Evolutionary conservation across 1,140 invertebrate genomes (phyloP).

Genomic region (Halictus rubicundus): DNA sequence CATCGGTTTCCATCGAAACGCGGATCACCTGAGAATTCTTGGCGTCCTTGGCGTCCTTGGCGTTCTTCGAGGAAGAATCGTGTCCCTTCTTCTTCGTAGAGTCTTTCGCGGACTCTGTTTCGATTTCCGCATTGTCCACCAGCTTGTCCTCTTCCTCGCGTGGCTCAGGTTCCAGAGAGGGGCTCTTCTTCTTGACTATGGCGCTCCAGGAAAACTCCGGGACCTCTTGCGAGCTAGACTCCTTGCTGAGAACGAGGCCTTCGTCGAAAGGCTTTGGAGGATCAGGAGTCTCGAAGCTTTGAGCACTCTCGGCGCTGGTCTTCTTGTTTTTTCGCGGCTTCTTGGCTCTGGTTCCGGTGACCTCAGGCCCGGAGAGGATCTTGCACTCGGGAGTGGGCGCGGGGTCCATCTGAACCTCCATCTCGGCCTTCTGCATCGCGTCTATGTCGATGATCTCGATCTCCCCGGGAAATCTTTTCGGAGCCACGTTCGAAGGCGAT

Average conservation of each 20-base stretch:
- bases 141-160: slow-evolving; percentile 35
- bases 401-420: slow-evolving; percentile 33
- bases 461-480: slow-evolving; percentile 23
- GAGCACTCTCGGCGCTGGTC: slow-evolving; percentile 11
- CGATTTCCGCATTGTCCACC: slow-evolving; percentile 15
- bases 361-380: slow-evolving; percentile 51
- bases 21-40: not conserved
- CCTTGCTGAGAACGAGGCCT: not conserved
- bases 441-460: slow-evolving; percentile 77
- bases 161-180: not conserved
- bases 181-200: slow-evolving; percentile 60
- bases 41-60: not conserved
- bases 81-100: slow-evolving; percentile 3
- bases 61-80: not conserved
- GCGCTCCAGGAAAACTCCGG: slow-evolving; percentile 68
- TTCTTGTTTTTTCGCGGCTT: slow-evolving; percentile 61
- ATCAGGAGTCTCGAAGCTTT: slow-evolving; percentile 1
- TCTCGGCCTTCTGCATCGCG: slow-evolving; percentile 68
- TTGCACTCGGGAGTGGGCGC: slow-evolving; percentile 62
- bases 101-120: not conserved
- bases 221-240: not conserved
- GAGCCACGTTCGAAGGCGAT: slow-evolving; percentile 2
- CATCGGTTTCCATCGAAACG: not conserved
- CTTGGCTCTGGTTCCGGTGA: slow-evolving; percentile 36
- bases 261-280: slow-evolving; percentile 5